These are phyloP conservation scores for Myanophis thanlyinensis DNA, from an alignment of 2,113 vertebrate species.

Conservation along the genomic window DNA sequence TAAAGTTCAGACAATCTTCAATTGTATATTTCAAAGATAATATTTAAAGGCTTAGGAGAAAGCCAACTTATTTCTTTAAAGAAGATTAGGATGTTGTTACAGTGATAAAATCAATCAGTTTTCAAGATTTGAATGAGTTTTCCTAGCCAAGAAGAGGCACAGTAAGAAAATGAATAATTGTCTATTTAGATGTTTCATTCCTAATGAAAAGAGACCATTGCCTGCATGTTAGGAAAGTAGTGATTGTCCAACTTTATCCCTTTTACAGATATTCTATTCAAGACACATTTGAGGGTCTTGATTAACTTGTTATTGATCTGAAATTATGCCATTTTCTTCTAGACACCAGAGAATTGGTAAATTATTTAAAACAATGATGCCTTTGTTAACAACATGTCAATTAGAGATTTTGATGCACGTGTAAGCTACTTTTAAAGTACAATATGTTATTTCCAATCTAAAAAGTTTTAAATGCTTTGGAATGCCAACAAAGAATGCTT, in stretches of 20 bases:
- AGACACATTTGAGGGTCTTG: not conserved
- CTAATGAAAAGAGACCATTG: not conserved
- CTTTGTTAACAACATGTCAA: not conserved
- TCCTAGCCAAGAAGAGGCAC: not conserved
- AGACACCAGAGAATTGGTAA: not conserved
- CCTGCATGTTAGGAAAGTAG: not conserved
- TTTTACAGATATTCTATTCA: not conserved
- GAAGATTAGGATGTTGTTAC: not conserved
- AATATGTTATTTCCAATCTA: not conserved
- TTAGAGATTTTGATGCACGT: not conserved
- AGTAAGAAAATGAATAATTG: not conserved
- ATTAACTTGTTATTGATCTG: not conserved
- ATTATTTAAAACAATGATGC: not conserved
- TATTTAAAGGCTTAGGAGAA: not conserved
- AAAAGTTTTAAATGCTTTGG: not conserved
- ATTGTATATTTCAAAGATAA: not conserved
- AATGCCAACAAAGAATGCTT: not conserved
- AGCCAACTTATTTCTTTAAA: not conserved
- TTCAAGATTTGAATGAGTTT: not conserved
- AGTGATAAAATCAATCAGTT: not conserved
- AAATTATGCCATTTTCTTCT: not conserved
- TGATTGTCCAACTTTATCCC: not conserved
- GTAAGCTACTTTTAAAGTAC: not conserved
- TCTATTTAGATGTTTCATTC: not conserved
- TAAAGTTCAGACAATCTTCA: not conserved